Percentiles rank a stretch among this genome's conserved stretches.
Evolutionary conservation across 1,140 invertebrate genomes (phyloP).

Genomic region (Aphaenogaster rudis): DNA sequence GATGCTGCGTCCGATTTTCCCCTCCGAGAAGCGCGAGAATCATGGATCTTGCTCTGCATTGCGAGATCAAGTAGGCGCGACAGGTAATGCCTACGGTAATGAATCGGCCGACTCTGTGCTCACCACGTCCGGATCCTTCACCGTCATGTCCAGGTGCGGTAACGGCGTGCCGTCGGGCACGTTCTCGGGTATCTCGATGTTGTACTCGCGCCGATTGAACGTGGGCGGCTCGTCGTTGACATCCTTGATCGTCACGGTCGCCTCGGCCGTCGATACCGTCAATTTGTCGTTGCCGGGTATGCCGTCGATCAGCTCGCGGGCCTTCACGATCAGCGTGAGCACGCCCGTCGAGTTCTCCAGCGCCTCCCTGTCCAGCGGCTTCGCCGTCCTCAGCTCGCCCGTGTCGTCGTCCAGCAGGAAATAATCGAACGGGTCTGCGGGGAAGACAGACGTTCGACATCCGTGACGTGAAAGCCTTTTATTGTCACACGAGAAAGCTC

Average conservation of each 20-base stretch:
- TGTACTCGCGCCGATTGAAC: constrained; percentile 94
- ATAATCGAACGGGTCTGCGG: constrained; percentile 94
- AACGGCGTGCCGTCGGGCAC: constrained; percentile 93
- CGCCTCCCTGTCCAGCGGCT: constrained; percentile 94
- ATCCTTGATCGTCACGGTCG: constrained; percentile 95
- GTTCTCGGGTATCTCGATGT: constrained; percentile 93
- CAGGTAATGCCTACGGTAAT: neutral
- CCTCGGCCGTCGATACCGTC: constrained; percentile 90
- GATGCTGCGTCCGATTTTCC: constrained; percentile 4
- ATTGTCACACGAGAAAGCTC: neutral
- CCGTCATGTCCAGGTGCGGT: constrained; percentile 94
- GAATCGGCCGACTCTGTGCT: constrained; percentile 78
- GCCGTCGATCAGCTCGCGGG: constrained; percentile 92
- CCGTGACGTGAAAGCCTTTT: neutral
- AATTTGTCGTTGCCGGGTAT: constrained; percentile 89
- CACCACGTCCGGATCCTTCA: constrained; percentile 95
- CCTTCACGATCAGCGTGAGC: constrained; percentile 91
- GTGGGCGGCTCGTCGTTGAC: constrained; percentile 97
- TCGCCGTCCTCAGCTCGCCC: constrained; percentile 94
- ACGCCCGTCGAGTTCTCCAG: constrained; percentile 93
- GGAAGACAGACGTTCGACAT: neutral
- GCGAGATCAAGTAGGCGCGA: neutral
- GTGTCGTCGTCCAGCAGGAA: constrained; percentile 93
- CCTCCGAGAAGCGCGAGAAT: neutral
- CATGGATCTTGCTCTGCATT: neutral